Conservation (phyloP, 2,888 invertebrate genomes). For the Ecliptopera silaceata region DNA sequence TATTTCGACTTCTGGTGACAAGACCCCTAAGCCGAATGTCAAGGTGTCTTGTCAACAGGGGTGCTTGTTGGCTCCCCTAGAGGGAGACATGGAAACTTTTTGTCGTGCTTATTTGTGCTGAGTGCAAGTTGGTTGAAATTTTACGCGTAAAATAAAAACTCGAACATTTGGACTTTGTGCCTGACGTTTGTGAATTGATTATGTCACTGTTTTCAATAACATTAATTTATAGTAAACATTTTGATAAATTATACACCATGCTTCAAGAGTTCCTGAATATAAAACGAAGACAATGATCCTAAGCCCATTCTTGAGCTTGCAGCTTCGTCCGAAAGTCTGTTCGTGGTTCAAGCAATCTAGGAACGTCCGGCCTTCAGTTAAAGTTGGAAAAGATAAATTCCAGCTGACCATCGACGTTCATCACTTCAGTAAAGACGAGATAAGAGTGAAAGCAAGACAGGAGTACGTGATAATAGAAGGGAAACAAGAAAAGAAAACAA, state of each 20-base stretch:
- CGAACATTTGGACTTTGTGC: no score
- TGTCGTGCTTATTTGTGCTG: no score
- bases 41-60: no score
- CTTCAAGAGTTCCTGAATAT: neutral
- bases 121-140: no score
- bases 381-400: constrained; percentile 61
- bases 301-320: constrained; percentile 31
- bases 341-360: constrained; percentile 46
- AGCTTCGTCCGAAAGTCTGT: constrained; percentile 38
- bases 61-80: no score
- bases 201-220: no score
- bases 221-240: no score
- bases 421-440: constrained; percentile 61
- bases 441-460: constrained; percentile 61
- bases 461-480: constrained; percentile 70
- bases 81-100: no score
- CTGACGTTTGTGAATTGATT: no score
- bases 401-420: constrained; percentile 62
- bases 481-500: constrained; percentile 62
- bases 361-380: constrained; percentile 52
- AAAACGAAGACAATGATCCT: constrained; percentile 30
- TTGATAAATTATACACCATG: neutral
- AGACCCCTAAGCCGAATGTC: no score
- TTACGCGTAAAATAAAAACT: no score
- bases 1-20: no score